phyloP scores from a whole-genome alignment of 2,888 invertebrate genomes.

The Dicyrtoma fusca region DNA sequence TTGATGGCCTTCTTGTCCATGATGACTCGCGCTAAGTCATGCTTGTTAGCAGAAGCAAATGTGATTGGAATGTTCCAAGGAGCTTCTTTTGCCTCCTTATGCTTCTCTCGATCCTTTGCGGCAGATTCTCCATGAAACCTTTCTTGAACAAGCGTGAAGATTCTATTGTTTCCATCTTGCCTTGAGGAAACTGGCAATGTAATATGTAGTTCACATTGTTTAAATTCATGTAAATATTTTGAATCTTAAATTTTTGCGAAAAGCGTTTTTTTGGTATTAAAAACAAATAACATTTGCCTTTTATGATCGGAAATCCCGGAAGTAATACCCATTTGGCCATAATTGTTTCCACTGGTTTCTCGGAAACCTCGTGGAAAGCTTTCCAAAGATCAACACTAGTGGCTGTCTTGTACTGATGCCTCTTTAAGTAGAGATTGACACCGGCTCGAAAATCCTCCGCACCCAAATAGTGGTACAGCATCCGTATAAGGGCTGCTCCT shows the following conservation, averaged over 20 bases:
- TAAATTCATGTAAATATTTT: too few species aligned
- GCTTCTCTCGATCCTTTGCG: conserved; percentile 44
- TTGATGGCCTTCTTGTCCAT: conserved; percentile 70
- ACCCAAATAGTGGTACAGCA: conserved; percentile 91
- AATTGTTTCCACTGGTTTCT: conserved; percentile 84
- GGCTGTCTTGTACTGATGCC: conserved; percentile 86
- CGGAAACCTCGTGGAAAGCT: conserved; percentile 79
- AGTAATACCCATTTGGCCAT: conserved; percentile 98
- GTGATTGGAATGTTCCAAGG: conserved; percentile 92
- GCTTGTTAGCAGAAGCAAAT: conserved; percentile 74
- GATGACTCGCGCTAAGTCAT: conserved; percentile 66
- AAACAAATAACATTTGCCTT: too few species aligned
- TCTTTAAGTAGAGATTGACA: conserved; percentile 84
- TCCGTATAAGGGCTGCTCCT: conserved; percentile 90
- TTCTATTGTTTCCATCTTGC: conserved; percentile 68
- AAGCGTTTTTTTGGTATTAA: too few species aligned
- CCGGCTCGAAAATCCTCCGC: conserved; percentile 90
- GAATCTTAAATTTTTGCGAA: not conserved
- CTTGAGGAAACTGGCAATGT: conserved; percentile 56
- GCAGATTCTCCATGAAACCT: conserved; percentile 86
- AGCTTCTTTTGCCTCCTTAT: conserved; percentile 58
- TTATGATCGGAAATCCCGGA: conserved; percentile 81
- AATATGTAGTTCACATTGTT: too few species aligned
- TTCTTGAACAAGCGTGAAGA: conserved; percentile 75
- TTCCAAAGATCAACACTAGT: conserved; percentile 92